Evolutionary conservation across 2,797 vertebrate genomes (phyloP).

Genomic region (Hafferia zeledoni): DNA sequence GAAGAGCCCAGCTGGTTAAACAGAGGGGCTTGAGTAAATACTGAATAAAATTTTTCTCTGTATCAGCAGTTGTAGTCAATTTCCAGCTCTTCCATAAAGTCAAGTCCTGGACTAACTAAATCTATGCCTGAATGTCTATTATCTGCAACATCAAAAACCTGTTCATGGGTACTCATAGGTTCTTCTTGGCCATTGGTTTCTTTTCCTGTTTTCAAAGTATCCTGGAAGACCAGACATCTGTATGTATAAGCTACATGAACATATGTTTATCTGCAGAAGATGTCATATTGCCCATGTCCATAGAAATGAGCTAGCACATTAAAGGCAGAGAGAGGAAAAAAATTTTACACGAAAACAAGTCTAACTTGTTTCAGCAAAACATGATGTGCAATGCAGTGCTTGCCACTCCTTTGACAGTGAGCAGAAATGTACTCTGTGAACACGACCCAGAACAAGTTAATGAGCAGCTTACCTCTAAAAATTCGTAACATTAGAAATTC

Average conservation of each 20-base stretch:
- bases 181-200: neutral
- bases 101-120: neutral
- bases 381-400: neutral
- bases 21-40: neutral
- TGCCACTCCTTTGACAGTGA: conserved; percentile 33
- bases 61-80: neutral
- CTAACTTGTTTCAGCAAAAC: conserved; percentile 19
- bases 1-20: neutral
- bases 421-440: neutral
- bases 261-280: neutral
- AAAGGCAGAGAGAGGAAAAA: neutral
- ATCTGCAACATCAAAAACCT: neutral
- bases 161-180: neutral
- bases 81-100: neutral
- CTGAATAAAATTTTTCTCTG: neutral
- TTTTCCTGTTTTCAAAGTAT: neutral
- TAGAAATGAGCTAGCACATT: neutral
- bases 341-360: conserved; percentile 23
- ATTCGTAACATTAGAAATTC: neutral
- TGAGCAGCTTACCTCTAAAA: neutral
- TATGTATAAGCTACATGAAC: neutral
- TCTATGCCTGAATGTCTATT: neutral
- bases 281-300: neutral
- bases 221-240: neutral
- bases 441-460: conserved; percentile 17